Evolutionary conservation across 2,113 vertebrate species (phyloP).

Genomic region (Arothron firmamentum): DNA sequence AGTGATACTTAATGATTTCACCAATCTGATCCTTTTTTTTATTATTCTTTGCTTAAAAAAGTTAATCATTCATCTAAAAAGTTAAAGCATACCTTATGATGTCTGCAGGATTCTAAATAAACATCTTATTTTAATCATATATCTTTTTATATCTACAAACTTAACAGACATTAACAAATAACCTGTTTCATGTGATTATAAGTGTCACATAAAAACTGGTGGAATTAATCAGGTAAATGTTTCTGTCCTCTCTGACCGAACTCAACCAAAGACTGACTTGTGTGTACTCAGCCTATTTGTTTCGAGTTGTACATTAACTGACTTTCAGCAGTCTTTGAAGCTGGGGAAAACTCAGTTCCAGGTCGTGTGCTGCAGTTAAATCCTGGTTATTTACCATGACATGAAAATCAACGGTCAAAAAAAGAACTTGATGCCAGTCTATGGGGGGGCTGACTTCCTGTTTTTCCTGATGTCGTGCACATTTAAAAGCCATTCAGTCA

Average conservation of each 20-base stretch:
- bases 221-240: neutral
- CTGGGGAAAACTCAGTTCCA: slow-evolving; percentile 10
- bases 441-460: neutral
- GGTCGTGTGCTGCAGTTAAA: slow-evolving; percentile 34
- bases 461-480: neutral
- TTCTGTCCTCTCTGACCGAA: neutral
- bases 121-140: slow-evolving; percentile 10
- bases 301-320: slow-evolving; percentile 73
- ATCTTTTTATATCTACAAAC: slow-evolving; percentile 5
- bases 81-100: slow-evolving; percentile 12
- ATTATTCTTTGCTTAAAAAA: slow-evolving; percentile 1
- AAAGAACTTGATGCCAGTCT: neutral
- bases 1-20: neutral
- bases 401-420: slow-evolving; percentile 16
- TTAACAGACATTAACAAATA: neutral
- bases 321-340: slow-evolving; percentile 59
- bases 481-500: neutral
- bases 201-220: slow-evolving; percentile 7
- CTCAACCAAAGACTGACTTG: slow-evolving; percentile 28
- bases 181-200: neutral
- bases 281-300: slow-evolving; percentile 63
- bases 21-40: neutral
- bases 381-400: slow-evolving; percentile 20
- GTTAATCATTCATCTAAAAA: slow-evolving; percentile 35
- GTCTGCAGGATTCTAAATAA: slow-evolving; percentile 5